Conservation (phyloP, 2,888 invertebrate species). For the Sphinx pinastri region DNA sequence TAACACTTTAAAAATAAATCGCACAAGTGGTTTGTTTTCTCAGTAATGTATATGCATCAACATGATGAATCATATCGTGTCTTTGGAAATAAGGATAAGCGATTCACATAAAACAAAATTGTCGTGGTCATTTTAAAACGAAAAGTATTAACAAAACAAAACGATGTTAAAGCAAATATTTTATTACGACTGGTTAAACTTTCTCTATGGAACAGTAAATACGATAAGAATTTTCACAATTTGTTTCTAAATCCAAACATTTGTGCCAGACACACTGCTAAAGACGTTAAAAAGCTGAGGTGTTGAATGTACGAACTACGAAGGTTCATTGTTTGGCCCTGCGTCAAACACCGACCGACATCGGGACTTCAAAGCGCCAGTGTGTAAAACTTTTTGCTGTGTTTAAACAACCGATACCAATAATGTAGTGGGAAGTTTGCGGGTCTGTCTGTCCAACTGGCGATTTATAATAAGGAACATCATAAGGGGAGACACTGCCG, state of each 20-base stretch:
- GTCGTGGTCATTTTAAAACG: not conserved
- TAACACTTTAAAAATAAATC: not conserved
- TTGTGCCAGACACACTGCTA: conserved; percentile 56
- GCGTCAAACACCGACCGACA: conserved; percentile 67
- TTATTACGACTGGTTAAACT: conserved; percentile 41
- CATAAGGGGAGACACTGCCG: not conserved
- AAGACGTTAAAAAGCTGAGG: conserved; percentile 73
- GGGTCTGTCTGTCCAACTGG: conserved; percentile 42
- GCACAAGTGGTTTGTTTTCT: not conserved
- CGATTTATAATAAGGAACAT: conserved; percentile 31
- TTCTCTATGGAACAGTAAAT: conserved; percentile 52
- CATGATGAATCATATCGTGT: not conserved
- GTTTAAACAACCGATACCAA: conserved; percentile 69
- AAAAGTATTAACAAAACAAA: not conserved
- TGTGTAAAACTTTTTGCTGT: conserved; percentile 47
- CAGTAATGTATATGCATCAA: not conserved
- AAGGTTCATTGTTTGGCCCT: conserved; percentile 69
- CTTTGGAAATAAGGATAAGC: not conserved
- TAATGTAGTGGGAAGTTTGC: conserved; percentile 64
- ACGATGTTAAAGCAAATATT: conserved; percentile 25
- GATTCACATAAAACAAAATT: not conserved
- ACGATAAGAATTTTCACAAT: conserved; percentile 60
- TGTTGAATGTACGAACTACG: conserved; percentile 69
- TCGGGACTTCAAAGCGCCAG: conserved; percentile 67
- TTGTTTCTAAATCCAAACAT: conserved; percentile 59